Percentiles rank a stretch among this genome's conserved stretches.
Evolutionary conservation across 2,113 vertebrate species (phyloP).

Genomic region (Sardina pilchardus): DNA sequence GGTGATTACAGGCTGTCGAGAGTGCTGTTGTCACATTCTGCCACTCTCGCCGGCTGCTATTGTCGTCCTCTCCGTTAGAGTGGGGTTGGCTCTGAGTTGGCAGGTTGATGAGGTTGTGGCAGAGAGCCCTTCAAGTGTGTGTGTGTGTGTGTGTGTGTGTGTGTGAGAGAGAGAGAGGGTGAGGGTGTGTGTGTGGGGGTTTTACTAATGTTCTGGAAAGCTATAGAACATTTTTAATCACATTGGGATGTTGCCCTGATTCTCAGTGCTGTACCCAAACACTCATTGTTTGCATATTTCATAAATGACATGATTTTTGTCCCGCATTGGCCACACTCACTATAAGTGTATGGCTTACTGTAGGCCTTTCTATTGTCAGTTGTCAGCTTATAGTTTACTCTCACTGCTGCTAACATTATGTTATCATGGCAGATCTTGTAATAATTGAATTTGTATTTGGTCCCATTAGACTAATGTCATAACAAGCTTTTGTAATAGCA

Average conservation of each 20-base stretch:
- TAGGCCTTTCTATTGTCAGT: no score
- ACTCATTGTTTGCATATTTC: background rate
- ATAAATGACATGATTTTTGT: background rate
- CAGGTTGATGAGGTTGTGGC: constrained; percentile 59
- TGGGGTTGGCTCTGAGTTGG: constrained; percentile 65
- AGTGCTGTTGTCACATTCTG: background rate
- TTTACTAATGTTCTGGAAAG: background rate
- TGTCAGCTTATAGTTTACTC: no score
- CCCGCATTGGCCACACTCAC: background rate
- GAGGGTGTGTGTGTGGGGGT: background rate
- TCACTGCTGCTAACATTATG: no score
- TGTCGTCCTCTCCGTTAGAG: constrained; percentile 70
- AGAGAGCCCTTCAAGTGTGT: constrained; percentile 60
- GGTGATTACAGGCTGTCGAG: constrained; percentile 22
- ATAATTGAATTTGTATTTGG: no score
- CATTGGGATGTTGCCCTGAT: background rate
- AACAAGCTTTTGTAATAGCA: background rate
- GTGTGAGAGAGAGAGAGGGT: background rate
- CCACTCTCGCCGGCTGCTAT: constrained; percentile 67
- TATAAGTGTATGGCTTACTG: background rate
- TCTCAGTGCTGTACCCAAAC: background rate
- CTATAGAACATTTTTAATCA: background rate
- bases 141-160: constrained; percentile 32
- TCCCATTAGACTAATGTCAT: no score
- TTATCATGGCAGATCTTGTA: no score